A percentile compares a stretch with the other conserved stretches of the same genome.
Conservation (phyloP, 2,888 invertebrate genomes). For the Morpho achilles region DNA sequence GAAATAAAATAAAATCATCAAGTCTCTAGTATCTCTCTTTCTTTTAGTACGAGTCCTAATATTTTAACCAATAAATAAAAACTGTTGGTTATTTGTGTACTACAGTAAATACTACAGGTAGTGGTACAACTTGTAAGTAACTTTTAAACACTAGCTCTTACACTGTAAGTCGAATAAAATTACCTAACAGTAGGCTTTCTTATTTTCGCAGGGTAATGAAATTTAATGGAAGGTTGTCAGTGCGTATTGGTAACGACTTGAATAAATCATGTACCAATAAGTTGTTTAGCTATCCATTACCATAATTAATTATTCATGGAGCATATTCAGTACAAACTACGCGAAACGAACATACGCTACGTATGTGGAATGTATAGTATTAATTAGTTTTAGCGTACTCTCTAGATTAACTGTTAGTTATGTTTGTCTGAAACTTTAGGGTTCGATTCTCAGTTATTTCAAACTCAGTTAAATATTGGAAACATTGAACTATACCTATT, state of each 20-base stretch:
- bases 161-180: background rate
- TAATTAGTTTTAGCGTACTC: too few species aligned
- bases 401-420: too few species aligned
- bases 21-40: too few species aligned
- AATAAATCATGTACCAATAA: constrained; percentile 25
- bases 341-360: constrained; percentile 8
- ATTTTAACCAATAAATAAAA: too few species aligned
- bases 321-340: constrained; percentile 22
- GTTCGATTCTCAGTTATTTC: too few species aligned
- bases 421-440: too few species aligned
- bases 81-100: background rate
- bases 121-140: too few species aligned
- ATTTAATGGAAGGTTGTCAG: constrained; percentile 16
- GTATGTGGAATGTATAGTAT: background rate
- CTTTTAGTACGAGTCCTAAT: too few species aligned
- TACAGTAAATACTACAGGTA: too few species aligned
- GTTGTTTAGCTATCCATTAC: constrained; percentile 24
- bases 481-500: too few species aligned
- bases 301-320: constrained; percentile 23
- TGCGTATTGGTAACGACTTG: constrained; percentile 16
- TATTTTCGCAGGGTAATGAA: constrained; percentile 17
- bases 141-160: background rate
- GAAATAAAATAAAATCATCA: too few species aligned
- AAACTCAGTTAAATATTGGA: too few species aligned
- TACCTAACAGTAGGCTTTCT: constrained; percentile 5